Percentiles rank a stretch among this genome's conserved stretches.
These are phyloP conservation scores for Prolemur simus DNA, from an alignment of 2,113 vertebrate genomes.

Conservation along the genomic window DNA sequence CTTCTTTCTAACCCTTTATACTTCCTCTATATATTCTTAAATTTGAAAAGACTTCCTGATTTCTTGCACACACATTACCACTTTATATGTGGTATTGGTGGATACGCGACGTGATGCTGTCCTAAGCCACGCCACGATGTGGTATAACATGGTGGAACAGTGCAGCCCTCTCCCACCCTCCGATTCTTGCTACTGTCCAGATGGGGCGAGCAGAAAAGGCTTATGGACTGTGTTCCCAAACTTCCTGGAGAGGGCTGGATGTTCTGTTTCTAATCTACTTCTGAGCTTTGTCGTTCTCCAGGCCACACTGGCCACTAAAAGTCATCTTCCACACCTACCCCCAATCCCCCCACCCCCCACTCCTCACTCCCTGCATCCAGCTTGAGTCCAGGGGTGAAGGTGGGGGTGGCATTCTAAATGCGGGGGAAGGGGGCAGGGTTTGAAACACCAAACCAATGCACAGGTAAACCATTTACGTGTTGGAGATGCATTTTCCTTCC, in stretches of 20 bases:
- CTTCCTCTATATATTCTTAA: not conserved
- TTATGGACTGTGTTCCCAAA: not conserved
- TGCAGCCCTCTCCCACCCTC: not conserved
- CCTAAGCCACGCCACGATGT: not conserved
- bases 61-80: not conserved
- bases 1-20: not conserved
- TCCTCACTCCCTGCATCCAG: fast-evolving
- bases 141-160: no score
- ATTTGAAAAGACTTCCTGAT: not conserved
- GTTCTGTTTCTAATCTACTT: not conserved
- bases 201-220: not conserved
- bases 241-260: not conserved
- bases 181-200: not conserved
- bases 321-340: not conserved
- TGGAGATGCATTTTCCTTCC: not conserved
- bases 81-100: not conserved
- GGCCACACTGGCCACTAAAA: not conserved
- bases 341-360: no score
- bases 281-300: not conserved
- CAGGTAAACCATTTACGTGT: not conserved
- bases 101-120: no score
- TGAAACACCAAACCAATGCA: not conserved
- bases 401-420: no score
- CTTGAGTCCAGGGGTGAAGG: no score
- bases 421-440: not conserved